Conservation (phyloP, 2,113 vertebrate species). For the Copsychus sechellarum region DNA sequence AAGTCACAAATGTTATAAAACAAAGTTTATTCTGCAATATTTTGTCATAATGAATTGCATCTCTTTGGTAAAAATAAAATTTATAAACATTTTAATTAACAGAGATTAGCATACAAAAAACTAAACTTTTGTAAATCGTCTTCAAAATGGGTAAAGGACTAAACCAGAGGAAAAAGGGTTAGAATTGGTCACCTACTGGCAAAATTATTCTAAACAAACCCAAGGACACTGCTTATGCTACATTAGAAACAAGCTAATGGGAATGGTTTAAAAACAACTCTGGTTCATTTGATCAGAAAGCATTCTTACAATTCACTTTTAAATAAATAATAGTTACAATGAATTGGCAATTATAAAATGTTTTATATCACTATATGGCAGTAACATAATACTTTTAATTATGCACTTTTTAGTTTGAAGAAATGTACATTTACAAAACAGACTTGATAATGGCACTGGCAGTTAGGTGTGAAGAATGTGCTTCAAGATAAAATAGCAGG, state of each 20-base stretch:
- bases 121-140: slow-evolving; percentile 86
- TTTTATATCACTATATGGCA: slow-evolving; percentile 78
- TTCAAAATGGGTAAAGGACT: slow-evolving; percentile 71
- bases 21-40: slow-evolving; percentile 98
- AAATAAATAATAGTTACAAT: slow-evolving; percentile 85
- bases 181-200: slow-evolving; percentile 72
- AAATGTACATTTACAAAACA: slow-evolving; percentile 76
- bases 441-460: slow-evolving; percentile 80
- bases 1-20: slow-evolving; percentile 84
- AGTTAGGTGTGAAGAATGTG: slow-evolving; percentile 78
- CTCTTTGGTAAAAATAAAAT: slow-evolving; percentile 99
- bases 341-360: slow-evolving; percentile 82
- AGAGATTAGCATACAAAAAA: slow-evolving; percentile 99
- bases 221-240: slow-evolving; percentile 71
- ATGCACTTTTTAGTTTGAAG: slow-evolving; percentile 76
- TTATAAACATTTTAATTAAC: slow-evolving; percentile 99
- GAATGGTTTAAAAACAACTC: slow-evolving; percentile 65
- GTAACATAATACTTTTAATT: slow-evolving; percentile 82
- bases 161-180: slow-evolving; percentile 67
- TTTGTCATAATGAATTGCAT: slow-evolving; percentile 99
- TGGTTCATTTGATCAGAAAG: slow-evolving; percentile 74
- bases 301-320: slow-evolving; percentile 75
- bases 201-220: slow-evolving; percentile 73
- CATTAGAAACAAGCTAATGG: slow-evolving; percentile 66
- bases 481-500: slow-evolving; percentile 76